Percentiles rank a stretch among this genome's conserved stretches.
Conservation (phyloP, 2,888 invertebrate species). For the Orchestes rusci region DNA sequence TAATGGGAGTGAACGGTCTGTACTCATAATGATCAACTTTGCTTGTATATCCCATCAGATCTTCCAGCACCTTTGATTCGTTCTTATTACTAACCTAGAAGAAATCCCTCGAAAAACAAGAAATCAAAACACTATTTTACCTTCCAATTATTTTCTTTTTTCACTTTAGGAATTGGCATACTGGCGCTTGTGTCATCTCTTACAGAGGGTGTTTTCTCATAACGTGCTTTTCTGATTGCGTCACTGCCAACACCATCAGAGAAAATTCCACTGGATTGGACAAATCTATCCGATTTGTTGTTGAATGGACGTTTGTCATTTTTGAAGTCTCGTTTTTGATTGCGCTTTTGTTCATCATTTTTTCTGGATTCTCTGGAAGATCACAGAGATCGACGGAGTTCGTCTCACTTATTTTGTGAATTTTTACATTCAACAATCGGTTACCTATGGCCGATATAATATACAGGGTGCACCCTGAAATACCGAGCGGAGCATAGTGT, state of each 20-base stretch:
- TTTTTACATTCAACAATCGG: no score
- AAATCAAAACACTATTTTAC: constrained; percentile 16
- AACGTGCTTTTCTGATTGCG: constrained; percentile 19
- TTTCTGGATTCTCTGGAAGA: no score
- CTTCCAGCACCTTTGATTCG: constrained; percentile 33
- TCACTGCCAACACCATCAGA: constrained; percentile 37
- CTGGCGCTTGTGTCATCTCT: background rate
- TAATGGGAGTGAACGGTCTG: constrained; percentile 29
- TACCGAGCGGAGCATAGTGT: no score
- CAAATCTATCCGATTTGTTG: constrained; percentile 22
- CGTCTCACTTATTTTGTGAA: no score
- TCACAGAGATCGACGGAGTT: no score
- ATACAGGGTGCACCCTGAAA: no score
- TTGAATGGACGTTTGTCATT: constrained; percentile 9
- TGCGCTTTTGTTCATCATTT: constrained; percentile 21
- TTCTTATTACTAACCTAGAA: constrained; percentile 33
- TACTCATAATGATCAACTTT: constrained; percentile 30
- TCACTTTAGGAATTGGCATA: constrained; percentile 33
- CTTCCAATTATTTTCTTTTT: constrained; percentile 32
- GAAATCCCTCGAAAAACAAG: background rate
- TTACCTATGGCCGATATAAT: no score
- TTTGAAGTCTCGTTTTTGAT: constrained; percentile 8
- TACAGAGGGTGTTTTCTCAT: constrained; percentile 15
- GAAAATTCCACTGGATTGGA: constrained; percentile 39
- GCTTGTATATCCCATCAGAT: constrained; percentile 32